Evolutionary conservation across 2,888 invertebrate genomes (phyloP), one percentile per base, ranked within the genome.

Genomic region (Tridacna crocea): DNA sequence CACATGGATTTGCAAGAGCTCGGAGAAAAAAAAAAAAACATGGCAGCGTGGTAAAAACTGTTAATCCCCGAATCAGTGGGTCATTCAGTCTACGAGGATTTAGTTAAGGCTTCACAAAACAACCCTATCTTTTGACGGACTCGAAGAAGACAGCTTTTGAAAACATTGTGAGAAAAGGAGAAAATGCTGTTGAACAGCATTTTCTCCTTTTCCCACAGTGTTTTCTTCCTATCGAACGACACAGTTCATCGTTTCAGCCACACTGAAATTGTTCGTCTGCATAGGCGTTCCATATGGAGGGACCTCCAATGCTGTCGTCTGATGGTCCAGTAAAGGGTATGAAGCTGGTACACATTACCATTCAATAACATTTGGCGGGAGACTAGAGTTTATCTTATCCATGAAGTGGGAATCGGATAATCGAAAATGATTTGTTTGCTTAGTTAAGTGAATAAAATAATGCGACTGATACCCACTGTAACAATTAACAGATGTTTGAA

Each of bases 401-500:
- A 17, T 24, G 65, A 65, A 26, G 27, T 27, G 13, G 27, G 27
- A 65, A 65, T 19, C 27, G 19, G 26, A 8, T 26, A 65, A 65
- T 65, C 26, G 65, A 26, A 26, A 26, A 17, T 65, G 65, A 65
- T 65, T 24, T 26, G 65, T 65, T 26, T 65, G 65, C 65, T 26
- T 15, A 17, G 65, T 22, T 26, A 68, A 68, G 46, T 68, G 68
- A 68, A 68, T 68, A 19, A 68, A 68, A 68, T 68, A 68, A 68
- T 47, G 68, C 36, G 68, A 19, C 46, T 68, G 68, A 68, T 68
- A 68, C 27, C 36, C 27, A 17, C 36, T n/a, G 68, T 68, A 68
- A 68, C 47, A 68, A 68, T 15, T 68, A 68, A 68, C 68, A 68
- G 68, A 68, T 68, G 68, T 46, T 68, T 68, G n/a, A 68, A n/a